Evolutionary conservation across 2,113 vertebrate genomes (phyloP), one percentile per base, ranked within the genome.

Genomic region (Choloepus hoffmanni): DNA sequence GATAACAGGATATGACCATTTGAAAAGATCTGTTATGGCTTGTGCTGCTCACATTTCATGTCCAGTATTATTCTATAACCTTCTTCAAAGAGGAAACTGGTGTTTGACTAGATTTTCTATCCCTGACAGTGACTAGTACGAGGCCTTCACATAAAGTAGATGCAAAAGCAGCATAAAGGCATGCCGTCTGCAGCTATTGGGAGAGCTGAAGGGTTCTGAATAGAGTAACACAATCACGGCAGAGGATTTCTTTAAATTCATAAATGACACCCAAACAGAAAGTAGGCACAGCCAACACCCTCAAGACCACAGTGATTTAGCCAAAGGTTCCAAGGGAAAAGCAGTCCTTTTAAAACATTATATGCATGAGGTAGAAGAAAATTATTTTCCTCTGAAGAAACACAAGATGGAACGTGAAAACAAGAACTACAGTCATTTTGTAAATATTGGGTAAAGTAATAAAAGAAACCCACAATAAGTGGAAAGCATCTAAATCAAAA

Each of bases 311-410:
- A 24, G 79, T 40, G 67, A 60, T 50, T 89, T 43, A 58, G 40
- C 53, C 24, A 10, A n/a, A 5, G 18, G 33, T 23, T 81, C 78
- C 19, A 19, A 65, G 73, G 63, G 72, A 70, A 23, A 72, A 60
- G 78, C 1, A 43, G 10, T 40, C 63, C 73, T 96, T 95, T 94
- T 43, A 79, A 82, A 96, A 7, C 28, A 79, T 48, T 78, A 30
- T 67, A 74, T 68, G n/a, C 9, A 79, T 77, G 7, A 97, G 79
- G 33, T n/a, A 9, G 97, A 70, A 85, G 43, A 68, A 83, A 96
- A 95, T 65, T 40, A 72, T 58, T 94, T 93, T 77, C 78, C 74
- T 82, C 85, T 63, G 40, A 95, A 26, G 3, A 79, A 92, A 77
- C 28, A 96, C 84, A 97, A 81, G 89, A 77, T 7, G 89, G n/a